Base-by-base conservation (phyloP, 2,888 invertebrate genomes). In the Euclidia mi region DNA sequence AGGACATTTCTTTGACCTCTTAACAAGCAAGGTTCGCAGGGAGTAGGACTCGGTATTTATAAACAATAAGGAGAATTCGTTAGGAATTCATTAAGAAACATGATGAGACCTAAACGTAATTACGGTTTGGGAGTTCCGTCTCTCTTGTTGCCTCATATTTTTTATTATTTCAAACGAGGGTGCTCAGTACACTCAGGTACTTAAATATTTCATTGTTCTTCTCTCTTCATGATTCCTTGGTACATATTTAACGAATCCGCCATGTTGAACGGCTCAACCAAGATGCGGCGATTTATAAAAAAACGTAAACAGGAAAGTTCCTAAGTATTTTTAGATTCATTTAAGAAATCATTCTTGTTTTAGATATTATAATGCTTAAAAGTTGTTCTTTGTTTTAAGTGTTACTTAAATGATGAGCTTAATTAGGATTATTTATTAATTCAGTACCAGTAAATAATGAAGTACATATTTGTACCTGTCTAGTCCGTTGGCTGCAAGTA, bases 201-300 rank as follows among this genome's bases (percentile, higher is more conserved):
- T 69, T 85, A 77, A 85, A 84, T 87, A 82, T 84, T 87, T 82
- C 57, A 84, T 75, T 74, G 72, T 62, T 76, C 62, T 65, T 52
- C 74, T 74, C 71, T 68, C 73, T 75, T 75, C 79, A 79, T 85
- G 81, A 79, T 81, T 74, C 72, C 77, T 66, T 80, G 71, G 81
- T 86, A 80, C 81, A 86, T 86, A 81, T 82, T 82, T 82, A 81
- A 84, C 65, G 74, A 77, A 47, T 44, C 64, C 40, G 75, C 73
- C 65, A 74, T 79, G 68, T 78, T 72, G 58, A 71, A 65, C 50
- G 45, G 46, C 50, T 50, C 14, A 46, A 66, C 45, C 56, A 62
- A 53, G 44, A 49, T 56, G 47, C 4, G 9, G 1, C n/a, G n/a
- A n/a, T n/a, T n/a, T n/a, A n/a, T n/a, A n/a, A n/a, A n/a, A n/a